phyloP scores from a whole-genome alignment of 2,888 invertebrate species.

The Archaeoteleia sp. region DNA sequence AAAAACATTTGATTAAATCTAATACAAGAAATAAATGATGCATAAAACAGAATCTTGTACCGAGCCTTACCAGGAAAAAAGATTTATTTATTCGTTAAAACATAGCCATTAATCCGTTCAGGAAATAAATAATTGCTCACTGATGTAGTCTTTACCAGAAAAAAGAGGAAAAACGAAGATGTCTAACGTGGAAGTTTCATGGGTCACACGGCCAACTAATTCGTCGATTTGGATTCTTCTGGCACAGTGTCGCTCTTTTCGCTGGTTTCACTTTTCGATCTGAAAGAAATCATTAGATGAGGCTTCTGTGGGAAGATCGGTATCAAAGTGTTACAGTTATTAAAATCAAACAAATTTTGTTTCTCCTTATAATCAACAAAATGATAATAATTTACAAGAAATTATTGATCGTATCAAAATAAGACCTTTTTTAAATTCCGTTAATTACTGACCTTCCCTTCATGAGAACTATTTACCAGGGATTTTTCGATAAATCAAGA shows the following conservation, averaged over 20 bases:
- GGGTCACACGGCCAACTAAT: slow-evolving; percentile 51
- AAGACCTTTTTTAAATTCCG: background rate
- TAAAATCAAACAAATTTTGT: slow-evolving; percentile 18
- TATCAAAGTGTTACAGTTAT: slow-evolving; percentile 28
- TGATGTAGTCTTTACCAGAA: slow-evolving; percentile 26
- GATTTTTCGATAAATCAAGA: background rate
- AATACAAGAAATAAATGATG: no score
- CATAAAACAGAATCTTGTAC: no score
- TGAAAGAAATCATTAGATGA: slow-evolving; percentile 71
- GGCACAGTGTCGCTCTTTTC: slow-evolving; percentile 68
- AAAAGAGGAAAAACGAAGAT: slow-evolving; percentile 40
- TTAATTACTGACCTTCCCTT: slow-evolving; percentile 2
- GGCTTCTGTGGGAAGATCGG: slow-evolving; percentile 29
- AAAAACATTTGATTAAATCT: no score
- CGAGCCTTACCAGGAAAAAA: no score
- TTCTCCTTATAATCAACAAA: slow-evolving; percentile 11
- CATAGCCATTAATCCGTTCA: background rate
- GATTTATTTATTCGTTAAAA: slow-evolving; percentile 6
- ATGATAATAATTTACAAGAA: slow-evolving; percentile 5
- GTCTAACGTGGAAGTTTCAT: slow-evolving; percentile 32
- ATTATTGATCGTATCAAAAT: background rate
- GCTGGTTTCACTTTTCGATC: slow-evolving; percentile 73
- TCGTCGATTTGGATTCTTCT: slow-evolving; percentile 69
- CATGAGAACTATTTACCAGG: background rate
- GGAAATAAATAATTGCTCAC: slow-evolving; percentile 17